Percentiles rank a stretch among this genome's conserved stretches.
phyloP scores from a whole-genome alignment of 1,140 invertebrate species.

The fruit fly (Drosophila melanogaster) region Release_6_plus_ISO1_MT NT_033779.5:17673001-17673500 shows the following conservation, averaged over 20 bases:
- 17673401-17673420: conserved; percentile 28
- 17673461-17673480: conserved; percentile 18
- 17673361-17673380: conserved; percentile 52
- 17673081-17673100: conserved; percentile 82
- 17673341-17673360: conserved; percentile 51
- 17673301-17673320: conserved; percentile 57
- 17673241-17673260: conserved; percentile 25
- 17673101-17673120: conserved; percentile 73
- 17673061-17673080: conserved; percentile 45
- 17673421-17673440: conserved; percentile 2
- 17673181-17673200: conserved; percentile 56
- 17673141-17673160: conserved; percentile 48
- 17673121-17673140: conserved; percentile 71
- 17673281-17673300: conserved; percentile 15
- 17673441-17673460: conserved; percentile 14
- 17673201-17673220: conserved; percentile 74
- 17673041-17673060: conserved; percentile 55
- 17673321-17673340: conserved; percentile 80
- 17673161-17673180: conserved; percentile 40
- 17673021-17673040: conserved; percentile 41
- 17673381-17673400: conserved; percentile 20
- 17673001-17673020: conserved; percentile 36
- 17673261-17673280: conserved; percentile 64
- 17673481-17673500: background rate
- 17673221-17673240: conserved; percentile 26